A percentile compares a stretch with the other conserved stretches of the same genome.
These are phyloP conservation scores for Trichopoda pennipes DNA, from an alignment of 2,888 invertebrate species.

Conservation along the genomic window DNA sequence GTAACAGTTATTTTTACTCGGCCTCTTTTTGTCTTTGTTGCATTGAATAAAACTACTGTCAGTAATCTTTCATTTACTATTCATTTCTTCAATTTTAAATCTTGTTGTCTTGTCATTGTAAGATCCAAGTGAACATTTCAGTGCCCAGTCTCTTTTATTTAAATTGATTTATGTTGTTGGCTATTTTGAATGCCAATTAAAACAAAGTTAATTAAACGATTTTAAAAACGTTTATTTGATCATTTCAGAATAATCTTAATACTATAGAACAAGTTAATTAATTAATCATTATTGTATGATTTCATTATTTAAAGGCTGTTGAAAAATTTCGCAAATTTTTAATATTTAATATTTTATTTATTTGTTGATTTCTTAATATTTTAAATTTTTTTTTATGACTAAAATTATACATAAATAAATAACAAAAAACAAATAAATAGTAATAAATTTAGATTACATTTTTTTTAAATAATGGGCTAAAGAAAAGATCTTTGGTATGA, in stretches of 20 bases:
- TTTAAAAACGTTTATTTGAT: constrained; percentile 35
- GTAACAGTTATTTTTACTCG: too few relatives aligned
- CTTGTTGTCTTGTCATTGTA: too few relatives aligned
- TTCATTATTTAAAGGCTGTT: constrained; percentile 35
- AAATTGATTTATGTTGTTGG: too few relatives aligned
- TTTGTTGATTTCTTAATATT: constrained; percentile 17
- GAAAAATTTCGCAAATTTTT: constrained; percentile 37
- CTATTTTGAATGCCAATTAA: too few relatives aligned
- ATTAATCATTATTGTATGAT: constrained; percentile 31
- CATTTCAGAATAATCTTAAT: constrained; percentile 24
- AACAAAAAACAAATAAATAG: constrained; percentile 6
- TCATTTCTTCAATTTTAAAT: too few relatives aligned
- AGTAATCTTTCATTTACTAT: too few relatives aligned
- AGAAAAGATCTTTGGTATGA: constrained; percentile 26
- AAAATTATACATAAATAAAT: constrained; percentile 36
- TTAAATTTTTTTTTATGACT: constrained; percentile 25
- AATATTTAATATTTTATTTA: constrained; percentile 21
- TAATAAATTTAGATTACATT: constrained; percentile 24
- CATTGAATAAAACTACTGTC: too few relatives aligned
- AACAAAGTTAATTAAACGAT: not conserved
- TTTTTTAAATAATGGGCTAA: constrained; percentile 13
- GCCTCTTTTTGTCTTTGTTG: too few relatives aligned
- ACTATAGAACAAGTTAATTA: constrained; percentile 41
- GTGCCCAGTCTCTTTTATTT: too few relatives aligned
- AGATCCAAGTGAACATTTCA: too few relatives aligned